Evolutionary conservation across 2,113 vertebrate genomes (phyloP), one percentile per base, ranked within the genome.

Genomic region (Pituophis catenifer): DNA sequence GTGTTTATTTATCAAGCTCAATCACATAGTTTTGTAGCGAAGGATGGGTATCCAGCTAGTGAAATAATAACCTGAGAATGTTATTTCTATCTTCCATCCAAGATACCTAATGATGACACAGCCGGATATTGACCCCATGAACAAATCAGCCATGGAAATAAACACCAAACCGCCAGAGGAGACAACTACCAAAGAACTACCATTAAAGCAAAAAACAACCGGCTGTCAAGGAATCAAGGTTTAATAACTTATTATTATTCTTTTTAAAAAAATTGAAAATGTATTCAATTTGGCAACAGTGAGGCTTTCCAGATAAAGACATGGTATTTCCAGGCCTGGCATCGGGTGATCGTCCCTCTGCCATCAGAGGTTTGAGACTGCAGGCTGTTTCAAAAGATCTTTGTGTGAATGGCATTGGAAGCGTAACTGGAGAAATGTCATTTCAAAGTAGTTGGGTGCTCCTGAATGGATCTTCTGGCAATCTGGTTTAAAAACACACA

Each of bases 141-240:
- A 38, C 88, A 94, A 93, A 50, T 93, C 93, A 70, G 93, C 89
- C 17, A 90, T 93, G 75, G 96, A 95, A 91, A 26, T 17, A 33
- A 95, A 96, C 48, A 93, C 95, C 11, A 33, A 23, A 33, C 44
- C 48, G 93, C 92, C 81, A 75, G 94, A 93, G 44, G 94, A 95
- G 3, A 89, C 95, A 55, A 38, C 50, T 91, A 90, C 89, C 38
- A 89, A 48, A 53, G 50, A 57, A 2, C 17, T 88, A 48, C 50
- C 96, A 1, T 19, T 2, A 44, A 91, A 93, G 95, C 94, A 50
- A 62, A 95, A 93, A 91, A 21, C 53, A 3, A 92, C 93, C 21
- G 89, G 88, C 86, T 94, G 90, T 55, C 59, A 65, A 90, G 95
- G 96, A 92, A 93, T 98, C 94, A 98, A 98, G 98, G 98, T 98